phyloP scores from a whole-genome alignment of 1,140 invertebrate species.

The Drosophila bipectinata region DNA sequence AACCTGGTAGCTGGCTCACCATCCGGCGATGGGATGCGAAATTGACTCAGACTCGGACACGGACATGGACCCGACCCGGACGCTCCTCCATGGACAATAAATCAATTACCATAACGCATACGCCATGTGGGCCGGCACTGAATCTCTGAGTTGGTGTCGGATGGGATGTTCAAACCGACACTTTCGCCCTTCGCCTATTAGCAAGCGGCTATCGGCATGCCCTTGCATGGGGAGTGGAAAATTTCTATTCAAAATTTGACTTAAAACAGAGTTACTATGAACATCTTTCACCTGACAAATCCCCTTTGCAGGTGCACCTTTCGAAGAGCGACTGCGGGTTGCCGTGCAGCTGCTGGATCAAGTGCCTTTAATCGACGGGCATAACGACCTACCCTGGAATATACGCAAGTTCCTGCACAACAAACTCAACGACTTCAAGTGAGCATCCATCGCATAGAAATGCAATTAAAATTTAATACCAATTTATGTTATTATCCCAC shows the following conservation, averaged over 20 bases:
- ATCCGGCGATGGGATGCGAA: neutral
- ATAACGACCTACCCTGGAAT: slow-evolving; percentile 96
- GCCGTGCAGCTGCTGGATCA: slow-evolving; percentile 87
- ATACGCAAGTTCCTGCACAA: slow-evolving; percentile 94
- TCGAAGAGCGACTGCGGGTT: slow-evolving; percentile 87
- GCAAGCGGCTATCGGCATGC: slow-evolving; percentile 30
- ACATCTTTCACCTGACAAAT: neutral
- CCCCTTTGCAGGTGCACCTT: slow-evolving; percentile 84
- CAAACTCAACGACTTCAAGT: slow-evolving; percentile 92
- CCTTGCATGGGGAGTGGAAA: neutral
- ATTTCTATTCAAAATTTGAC: neutral
- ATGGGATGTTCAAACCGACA: slow-evolving; percentile 40
- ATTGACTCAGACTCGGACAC: neutral
- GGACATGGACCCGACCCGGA: neutral
- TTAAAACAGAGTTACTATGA: neutral
- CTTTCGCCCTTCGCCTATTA: slow-evolving; percentile 59
- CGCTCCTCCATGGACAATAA: slow-evolving; percentile 61
- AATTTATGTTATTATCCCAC: slow-evolving; percentile 36
- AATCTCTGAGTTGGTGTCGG: slow-evolving; percentile 1
- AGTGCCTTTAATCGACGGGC: slow-evolving; percentile 89
- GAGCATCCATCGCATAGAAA: slow-evolving; percentile 47
- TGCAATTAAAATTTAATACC: slow-evolving; percentile 61
- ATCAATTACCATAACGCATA: slow-evolving; percentile 82
- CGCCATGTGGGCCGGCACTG: slow-evolving; percentile 44
- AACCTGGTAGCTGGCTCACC: neutral